Evolutionary conservation across 2,113 vertebrate species (phyloP).

Genomic region (Carassius auratus): DNA sequence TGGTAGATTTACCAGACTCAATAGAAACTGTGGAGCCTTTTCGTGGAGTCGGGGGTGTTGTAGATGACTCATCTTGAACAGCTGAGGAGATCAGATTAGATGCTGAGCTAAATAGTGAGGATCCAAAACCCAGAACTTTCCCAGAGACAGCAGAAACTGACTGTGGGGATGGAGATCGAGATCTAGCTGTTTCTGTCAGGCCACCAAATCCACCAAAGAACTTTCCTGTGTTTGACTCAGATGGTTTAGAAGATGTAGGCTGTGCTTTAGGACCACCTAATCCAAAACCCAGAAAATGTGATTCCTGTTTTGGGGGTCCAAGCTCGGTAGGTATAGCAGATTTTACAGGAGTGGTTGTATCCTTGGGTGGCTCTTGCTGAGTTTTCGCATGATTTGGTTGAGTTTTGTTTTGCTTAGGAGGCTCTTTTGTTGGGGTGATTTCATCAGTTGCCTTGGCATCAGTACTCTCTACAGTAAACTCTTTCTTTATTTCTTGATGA

Average conservation of each 20-base stretch:
- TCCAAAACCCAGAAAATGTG: constrained; percentile 83
- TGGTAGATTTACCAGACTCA: constrained; percentile 45
- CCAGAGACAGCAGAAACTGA: constrained; percentile 70
- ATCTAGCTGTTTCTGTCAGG: constrained; percentile 58
- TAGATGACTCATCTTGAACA: constrained; percentile 69
- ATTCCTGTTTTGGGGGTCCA: constrained; percentile 72
- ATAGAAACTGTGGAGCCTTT: constrained; percentile 62
- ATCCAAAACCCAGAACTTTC: constrained; percentile 75
- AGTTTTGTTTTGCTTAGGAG: constrained; percentile 52
- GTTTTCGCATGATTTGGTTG: background rate
- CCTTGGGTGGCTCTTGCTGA: constrained; percentile 61
- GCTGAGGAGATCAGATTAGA: constrained; percentile 72
- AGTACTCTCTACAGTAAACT: constrained; percentile 24
- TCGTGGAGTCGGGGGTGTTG: constrained; percentile 67
- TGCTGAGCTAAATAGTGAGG: constrained; percentile 75
- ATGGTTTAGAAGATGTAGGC: constrained; percentile 76
- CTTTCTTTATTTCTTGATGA: constrained; percentile 58
- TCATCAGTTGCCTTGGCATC: constrained; percentile 49
- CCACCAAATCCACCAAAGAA: constrained; percentile 76
- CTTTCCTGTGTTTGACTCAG: constrained; percentile 84
- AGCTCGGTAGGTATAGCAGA: constrained; percentile 57
- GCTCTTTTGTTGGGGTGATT: constrained; percentile 57
- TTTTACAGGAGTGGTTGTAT: constrained; percentile 61
- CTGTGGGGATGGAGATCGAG: constrained; percentile 63
- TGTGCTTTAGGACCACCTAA: constrained; percentile 80